Conservation (phyloP, 2,888 invertebrate genomes). For the Heliconius charithonia region DNA sequence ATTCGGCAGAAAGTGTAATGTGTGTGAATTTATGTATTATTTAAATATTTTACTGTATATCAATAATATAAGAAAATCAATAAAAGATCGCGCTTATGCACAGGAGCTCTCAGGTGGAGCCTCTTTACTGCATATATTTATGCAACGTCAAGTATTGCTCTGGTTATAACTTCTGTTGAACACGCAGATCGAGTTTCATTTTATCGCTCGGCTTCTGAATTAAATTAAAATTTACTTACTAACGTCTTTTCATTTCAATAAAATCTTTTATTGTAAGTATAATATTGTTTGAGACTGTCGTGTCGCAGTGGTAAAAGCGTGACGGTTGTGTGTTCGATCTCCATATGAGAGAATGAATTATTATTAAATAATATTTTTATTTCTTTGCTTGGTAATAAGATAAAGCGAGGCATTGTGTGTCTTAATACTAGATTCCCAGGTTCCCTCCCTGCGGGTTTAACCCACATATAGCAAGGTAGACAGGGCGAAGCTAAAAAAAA, state of each 20-base stretch:
- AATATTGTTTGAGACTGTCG: neutral
- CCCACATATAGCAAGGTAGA: too few relatives aligned
- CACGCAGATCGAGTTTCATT: constrained; percentile 24
- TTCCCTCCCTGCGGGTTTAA: too few relatives aligned
- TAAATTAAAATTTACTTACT: constrained; percentile 25
- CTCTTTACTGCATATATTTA: constrained; percentile 19
- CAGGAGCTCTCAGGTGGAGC: constrained; percentile 4
- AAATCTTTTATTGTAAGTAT: neutral
- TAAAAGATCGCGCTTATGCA: constrained; percentile 13
- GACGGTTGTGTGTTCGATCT: too few relatives aligned
- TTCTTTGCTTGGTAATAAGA: neutral
- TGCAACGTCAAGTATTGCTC: constrained; percentile 24
- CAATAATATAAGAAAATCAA: constrained; percentile 5
- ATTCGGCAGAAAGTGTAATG: too few relatives aligned
- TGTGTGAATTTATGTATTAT: too few relatives aligned
- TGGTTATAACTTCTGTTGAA: constrained; percentile 32
- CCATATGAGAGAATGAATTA: too few relatives aligned
- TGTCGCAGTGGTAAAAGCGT: neutral
- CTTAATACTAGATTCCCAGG: neutral
- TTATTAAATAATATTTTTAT: neutral
- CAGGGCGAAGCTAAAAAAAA: neutral
- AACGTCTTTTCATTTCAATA: constrained; percentile 5
- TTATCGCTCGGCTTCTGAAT: constrained; percentile 27
- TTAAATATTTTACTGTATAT: neutral
- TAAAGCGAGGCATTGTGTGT: neutral